Evolutionary conservation across 2,797 vertebrate species (phyloP), one percentile per base, ranked within the genome.

Genomic region (Holocentrus rufus): DNA sequence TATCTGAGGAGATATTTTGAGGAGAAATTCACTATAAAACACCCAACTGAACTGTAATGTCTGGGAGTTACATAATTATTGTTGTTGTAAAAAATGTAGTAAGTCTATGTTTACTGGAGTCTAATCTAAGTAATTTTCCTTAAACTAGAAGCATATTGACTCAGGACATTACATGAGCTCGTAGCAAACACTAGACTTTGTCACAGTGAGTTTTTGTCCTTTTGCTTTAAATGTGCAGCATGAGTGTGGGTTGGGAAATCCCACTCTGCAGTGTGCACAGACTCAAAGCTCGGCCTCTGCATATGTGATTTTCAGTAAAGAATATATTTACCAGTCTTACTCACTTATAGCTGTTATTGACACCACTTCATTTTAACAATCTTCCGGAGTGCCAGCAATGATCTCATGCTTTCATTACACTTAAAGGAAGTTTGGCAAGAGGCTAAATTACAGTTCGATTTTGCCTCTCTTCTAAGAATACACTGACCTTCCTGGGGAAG

Each of bases 381-480:
- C 25, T 23, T 11, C 18, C 47, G 53, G 17, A 13, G 31, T 65
- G 67, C 53, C 70, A 4, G 34, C 1, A 17, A 60, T 80, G 57
- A 74, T 66, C 73, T 81, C 44, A 79, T 76, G 54, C 56, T 54
- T 55, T 75, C 55, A 77, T 77, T 70, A 65, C 54, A 5, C 13
- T 59, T 62, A 65, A 60, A 59, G 17, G 13, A 60, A 5, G 0
- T 72, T 70, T 85, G 46, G 65, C 65, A 25, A 63, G 27, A 66
- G 42, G 15, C 22, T 17, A 44, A 6, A 42, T 56, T 25, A 42
- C 22, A 22, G 11, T 13, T 42, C 20, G 39, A 5, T 44, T 42
- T 34, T 58, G 4, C 31, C 10, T 42, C 75, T 60, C 47, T 31
- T 76, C 15, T 31, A 70, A 17, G 22, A 62, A 67, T 65, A 25